Percentiles rank a stretch among this genome's conserved stretches.
Evolutionary conservation across 2,888 invertebrate genomes (phyloP).

Genomic region (Neoscelio sp.): DNA sequence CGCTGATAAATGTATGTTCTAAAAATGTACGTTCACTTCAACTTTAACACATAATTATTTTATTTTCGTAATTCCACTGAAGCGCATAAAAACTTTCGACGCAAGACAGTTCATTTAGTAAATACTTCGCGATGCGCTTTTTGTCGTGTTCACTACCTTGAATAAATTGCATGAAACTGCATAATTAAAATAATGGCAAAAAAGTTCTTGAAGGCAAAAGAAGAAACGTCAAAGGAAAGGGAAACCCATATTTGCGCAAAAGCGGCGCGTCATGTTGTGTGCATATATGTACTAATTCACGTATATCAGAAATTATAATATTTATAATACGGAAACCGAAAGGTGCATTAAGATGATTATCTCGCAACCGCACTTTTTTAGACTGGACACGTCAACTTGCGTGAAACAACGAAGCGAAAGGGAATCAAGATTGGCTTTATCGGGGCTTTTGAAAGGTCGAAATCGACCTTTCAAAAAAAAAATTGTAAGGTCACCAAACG

Average conservation of each 20-base stretch:
- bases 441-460: slow-evolving; percentile 17
- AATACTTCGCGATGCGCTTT: neutral
- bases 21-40: no score
- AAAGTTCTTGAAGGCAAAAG: slow-evolving; percentile 18
- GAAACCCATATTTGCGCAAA: slow-evolving; percentile 38
- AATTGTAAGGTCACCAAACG: slow-evolving; percentile 20
- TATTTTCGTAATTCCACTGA: no score
- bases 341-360: slow-evolving; percentile 52
- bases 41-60: no score
- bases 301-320: slow-evolving; percentile 32
- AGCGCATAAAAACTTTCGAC: neutral
- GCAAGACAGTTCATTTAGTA: neutral
- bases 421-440: slow-evolving; percentile 39
- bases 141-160: neutral
- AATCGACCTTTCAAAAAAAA: neutral
- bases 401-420: slow-evolving; percentile 31
- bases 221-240: slow-evolving; percentile 21
- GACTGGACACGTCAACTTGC: slow-evolving; percentile 43
- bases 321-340: slow-evolving; percentile 45
- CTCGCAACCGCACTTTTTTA: slow-evolving; percentile 30
- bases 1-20: no score
- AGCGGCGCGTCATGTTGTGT: slow-evolving; percentile 13
- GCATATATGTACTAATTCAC: slow-evolving; percentile 17
- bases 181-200: slow-evolving; percentile 49
- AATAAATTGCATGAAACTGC: slow-evolving; percentile 35